A percentile compares a stretch with the other conserved stretches of the same genome.
These are phyloP conservation scores for Pachyuromys duprasi DNA, from an alignment of 2,797 vertebrate species.

Conservation along the genomic window DNA sequence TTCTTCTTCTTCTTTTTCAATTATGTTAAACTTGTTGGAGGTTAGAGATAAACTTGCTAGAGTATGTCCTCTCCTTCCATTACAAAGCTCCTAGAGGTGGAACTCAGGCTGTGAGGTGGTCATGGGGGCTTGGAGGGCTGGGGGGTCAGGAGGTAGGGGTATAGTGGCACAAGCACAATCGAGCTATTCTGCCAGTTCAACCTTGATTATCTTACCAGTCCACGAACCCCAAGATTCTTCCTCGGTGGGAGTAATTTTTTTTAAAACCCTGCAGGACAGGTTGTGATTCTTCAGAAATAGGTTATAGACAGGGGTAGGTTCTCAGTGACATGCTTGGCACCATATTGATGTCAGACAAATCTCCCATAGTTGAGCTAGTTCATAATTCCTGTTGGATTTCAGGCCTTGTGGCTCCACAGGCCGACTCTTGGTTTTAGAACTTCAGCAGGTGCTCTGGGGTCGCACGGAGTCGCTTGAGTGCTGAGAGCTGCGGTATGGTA, in stretches of 20 bases:
- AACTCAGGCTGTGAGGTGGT: background rate
- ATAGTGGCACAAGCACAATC: too few species aligned
- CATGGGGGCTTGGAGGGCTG: background rate
- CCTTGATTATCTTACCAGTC: background rate
- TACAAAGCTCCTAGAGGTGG: background rate
- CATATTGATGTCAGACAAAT: background rate
- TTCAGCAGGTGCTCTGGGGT: background rate
- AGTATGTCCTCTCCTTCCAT: background rate
- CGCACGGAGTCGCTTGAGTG: background rate
- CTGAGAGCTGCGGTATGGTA: background rate
- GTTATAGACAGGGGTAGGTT: background rate
- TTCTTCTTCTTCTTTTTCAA: background rate
- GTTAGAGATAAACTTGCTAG: background rate
- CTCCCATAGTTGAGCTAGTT: background rate
- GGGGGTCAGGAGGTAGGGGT: too few species aligned
- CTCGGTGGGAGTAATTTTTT: background rate
- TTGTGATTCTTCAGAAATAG: background rate
- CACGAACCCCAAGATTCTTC: background rate
- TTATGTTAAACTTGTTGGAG: background rate
- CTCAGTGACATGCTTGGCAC: background rate
- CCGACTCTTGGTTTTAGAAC: background rate
- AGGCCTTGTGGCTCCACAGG: background rate
- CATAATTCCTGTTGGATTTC: slow-evolving; percentile 8
- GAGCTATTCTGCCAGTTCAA: background rate
- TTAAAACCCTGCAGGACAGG: background rate